Percentiles rank a stretch among this genome's conserved stretches.
These are phyloP conservation scores for Cerastis rubricosa DNA, from an alignment of 2,888 invertebrate genomes.

Conservation along the genomic window DNA sequence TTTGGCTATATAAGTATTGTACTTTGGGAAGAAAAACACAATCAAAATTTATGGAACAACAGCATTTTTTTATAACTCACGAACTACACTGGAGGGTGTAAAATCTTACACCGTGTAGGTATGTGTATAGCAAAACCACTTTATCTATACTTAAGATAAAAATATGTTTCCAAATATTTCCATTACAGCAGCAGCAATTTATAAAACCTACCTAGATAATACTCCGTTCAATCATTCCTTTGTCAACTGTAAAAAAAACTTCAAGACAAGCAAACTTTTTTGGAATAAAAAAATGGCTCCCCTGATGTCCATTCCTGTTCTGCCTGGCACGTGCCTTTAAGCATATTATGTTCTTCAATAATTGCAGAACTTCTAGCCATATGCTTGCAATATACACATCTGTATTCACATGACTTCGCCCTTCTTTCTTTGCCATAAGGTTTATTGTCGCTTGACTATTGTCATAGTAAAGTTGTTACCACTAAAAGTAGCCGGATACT, in stretches of 20 bases:
- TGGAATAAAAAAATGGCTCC: constrained; percentile 28
- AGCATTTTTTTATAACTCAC: background rate
- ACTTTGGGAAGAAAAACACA: too few relatives aligned
- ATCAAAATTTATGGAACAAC: background rate
- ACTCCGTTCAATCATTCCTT: constrained; percentile 7
- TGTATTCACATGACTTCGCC: background rate
- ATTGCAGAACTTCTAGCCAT: constrained; percentile 77
- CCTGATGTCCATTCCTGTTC: constrained; percentile 62
- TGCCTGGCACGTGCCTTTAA: constrained; percentile 77
- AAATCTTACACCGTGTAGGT: background rate
- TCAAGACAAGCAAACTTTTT: constrained; percentile 24
- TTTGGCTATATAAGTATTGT: too few relatives aligned
- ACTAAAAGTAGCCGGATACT: constrained; percentile 55
- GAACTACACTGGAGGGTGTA: background rate
- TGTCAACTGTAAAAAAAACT: constrained; percentile 17
- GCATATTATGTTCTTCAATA: constrained; percentile 79
- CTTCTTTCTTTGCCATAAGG: constrained; percentile 6
- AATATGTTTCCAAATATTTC: background rate
- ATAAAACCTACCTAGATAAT: background rate
- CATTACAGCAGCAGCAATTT: background rate
- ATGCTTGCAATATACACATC: constrained; percentile 60
- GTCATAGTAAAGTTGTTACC: constrained; percentile 28
- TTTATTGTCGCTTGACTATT: constrained; percentile 52
- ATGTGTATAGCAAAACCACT: background rate
- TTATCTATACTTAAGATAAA: background rate